Base-by-base conservation (phyloP, 2,113 vertebrate genomes). In the Ceratotherium simum region DNA sequence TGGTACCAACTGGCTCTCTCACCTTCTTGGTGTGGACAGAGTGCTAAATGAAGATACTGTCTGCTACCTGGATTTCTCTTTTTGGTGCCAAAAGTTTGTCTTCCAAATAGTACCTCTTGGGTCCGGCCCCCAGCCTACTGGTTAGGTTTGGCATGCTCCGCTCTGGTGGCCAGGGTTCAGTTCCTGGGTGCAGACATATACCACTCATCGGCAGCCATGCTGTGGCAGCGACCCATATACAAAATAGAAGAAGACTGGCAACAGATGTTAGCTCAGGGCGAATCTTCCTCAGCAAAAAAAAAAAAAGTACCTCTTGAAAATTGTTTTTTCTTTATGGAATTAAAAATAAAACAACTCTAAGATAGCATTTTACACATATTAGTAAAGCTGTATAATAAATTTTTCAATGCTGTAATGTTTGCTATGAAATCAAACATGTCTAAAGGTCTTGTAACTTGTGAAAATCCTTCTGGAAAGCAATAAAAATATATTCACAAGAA, bases 331-430 rank as follows among this genome's bases (percentile, higher is more conserved):
- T 90, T 93, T 78, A 29, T 56, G 39, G 75, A 87, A 90, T 91
- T 95, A 78, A 94, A 91, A 91, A 58, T 8, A 76, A 76, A 85
- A 25, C 25, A 39, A 76, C 13, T 42, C 70, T 54, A 76, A 86
- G 21, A 56, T 21, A 81, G 42, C 31, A 78, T 70, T 86, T 92
- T 81, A 75, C 31, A 48, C 25, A 16, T 78, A 93, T 33, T 69
- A 25, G 4, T 90, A 93, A 93, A 39, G 56, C 72, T 64, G 51
- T 76, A 42, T 85, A 93, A 78, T 39, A 73, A 96, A 65, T 54
- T 21, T 4, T 36, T 70, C 13, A 33, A 27, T 92, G 33, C 20
- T 60, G 23, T 31, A 23, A 73, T 75, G 39, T 67, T 70, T 95
- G 42, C 9, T n/a, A 6, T 90, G 85, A 90, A 67, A 65, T 83